phyloP scores from a whole-genome alignment of 2,797 vertebrate species.

The Acipenser oxyrinchus region DNA sequence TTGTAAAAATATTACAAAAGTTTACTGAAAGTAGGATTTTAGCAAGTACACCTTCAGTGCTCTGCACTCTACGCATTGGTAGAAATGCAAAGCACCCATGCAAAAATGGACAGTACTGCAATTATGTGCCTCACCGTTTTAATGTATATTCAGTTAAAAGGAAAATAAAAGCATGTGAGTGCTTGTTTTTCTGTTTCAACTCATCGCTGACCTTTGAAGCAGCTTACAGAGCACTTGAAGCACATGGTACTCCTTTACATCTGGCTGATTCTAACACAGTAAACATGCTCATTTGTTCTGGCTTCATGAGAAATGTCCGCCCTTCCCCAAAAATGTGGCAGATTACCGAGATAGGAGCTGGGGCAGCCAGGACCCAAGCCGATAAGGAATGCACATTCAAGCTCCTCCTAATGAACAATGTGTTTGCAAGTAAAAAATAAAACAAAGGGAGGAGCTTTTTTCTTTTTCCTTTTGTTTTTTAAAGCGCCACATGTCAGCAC shows the following conservation, averaged over 20 bases:
- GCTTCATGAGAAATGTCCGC: conserved; percentile 13
- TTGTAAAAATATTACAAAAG: too few relatives aligned
- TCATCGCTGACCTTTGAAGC: conserved; percentile 33
- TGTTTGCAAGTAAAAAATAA: too few relatives aligned
- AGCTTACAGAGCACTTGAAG: conserved; percentile 34
- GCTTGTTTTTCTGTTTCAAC: too few relatives aligned
- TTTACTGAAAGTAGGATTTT: too few relatives aligned
- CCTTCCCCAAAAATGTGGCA: conserved; percentile 8
- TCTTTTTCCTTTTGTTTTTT: too few relatives aligned
- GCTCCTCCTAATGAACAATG: too few relatives aligned
- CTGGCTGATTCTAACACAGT: conserved; percentile 10
- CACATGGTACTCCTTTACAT: conserved; percentile 20
- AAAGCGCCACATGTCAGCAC: too few relatives aligned
- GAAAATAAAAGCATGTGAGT: conserved; percentile 48
- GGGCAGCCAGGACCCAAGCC: background rate
- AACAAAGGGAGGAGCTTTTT: too few relatives aligned
- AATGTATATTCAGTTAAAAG: conserved; percentile 9
- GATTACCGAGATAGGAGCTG: conserved; percentile 3
- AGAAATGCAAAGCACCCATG: too few relatives aligned
- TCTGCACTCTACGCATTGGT: too few relatives aligned
- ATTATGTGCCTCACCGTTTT: conserved; percentile 10
- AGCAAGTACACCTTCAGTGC: too few relatives aligned
- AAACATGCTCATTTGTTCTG: conserved; percentile 27
- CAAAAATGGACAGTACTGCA: background rate
- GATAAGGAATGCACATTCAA: background rate